Base-by-base conservation (phyloP, 2,113 vertebrate genomes). In the Lampris megalopsis region DNA sequence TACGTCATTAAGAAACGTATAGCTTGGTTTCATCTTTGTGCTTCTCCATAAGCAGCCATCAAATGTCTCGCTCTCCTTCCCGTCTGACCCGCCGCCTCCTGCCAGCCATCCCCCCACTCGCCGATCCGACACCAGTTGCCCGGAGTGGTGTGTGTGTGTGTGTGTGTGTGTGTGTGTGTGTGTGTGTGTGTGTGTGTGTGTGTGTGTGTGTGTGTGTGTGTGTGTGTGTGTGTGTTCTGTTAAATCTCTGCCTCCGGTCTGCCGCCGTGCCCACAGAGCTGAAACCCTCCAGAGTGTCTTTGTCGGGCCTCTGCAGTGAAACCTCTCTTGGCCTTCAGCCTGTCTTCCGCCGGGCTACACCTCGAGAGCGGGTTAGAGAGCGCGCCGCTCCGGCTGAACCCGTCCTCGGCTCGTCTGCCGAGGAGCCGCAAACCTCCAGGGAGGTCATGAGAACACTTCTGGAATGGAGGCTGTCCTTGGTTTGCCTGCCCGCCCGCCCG, bases 171-270 rank as follows among this genome's bases (percentile, higher is more conserved):
- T n/a, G n/a, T n/a, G n/a, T n/a, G n/a, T n/a, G n/a, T n/a, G n/a
- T n/a, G n/a, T n/a, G n/a, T n/a, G n/a, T n/a, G n/a, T n/a, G n/a
- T n/a, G n/a, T n/a, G n/a, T n/a, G n/a, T n/a, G n/a, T n/a, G n/a
- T n/a, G n/a, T n/a, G 57, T 37, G 49, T 76, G 50, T 42, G 49
- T 10, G 9, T 65, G 63, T 35, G 35, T 48, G 43, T 11, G 60
- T 42, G 10, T 49, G 63, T 52, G 45, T 36, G 53, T 9, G 43
- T 42, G 57, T 66, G 43, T 48, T 79, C 78, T 87, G 78, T 88
- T 85, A 81, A 83, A 81, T 81, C 75, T 83, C 77, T 35, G 58
- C 86, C 68, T 81, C 75, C 80, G 81, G 81, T 79, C 79, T 85
- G 80, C 82, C 58, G 63, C 45, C 66, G n/a, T n/a, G n/a, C 58